These are phyloP conservation scores for Tiliqua scincoides DNA, from an alignment of 2,113 vertebrate genomes.

Conservation along the genomic window DNA sequence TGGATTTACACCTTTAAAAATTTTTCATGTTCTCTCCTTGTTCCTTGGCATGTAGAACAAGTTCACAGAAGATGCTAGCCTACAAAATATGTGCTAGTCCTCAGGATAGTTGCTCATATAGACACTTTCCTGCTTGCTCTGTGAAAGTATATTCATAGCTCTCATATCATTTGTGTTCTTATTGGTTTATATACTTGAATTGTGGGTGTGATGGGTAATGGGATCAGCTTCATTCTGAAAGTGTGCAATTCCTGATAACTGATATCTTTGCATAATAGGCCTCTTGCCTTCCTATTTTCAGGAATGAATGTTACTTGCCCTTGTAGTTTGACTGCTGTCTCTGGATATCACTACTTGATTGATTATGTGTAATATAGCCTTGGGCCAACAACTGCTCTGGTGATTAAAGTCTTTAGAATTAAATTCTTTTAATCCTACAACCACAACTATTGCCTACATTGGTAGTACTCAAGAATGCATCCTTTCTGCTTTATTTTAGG, in stretches of 20 bases:
- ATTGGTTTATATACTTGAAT: not conserved
- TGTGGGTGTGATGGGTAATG: not conserved
- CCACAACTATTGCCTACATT: too few relatives aligned
- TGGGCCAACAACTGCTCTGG: not conserved
- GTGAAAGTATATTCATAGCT: not conserved
- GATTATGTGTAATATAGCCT: not conserved
- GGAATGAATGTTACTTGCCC: slow-evolving; percentile 1
- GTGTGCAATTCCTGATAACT: not conserved
- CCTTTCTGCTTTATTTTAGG: not conserved
- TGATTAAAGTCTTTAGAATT: not conserved
- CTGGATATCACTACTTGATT: not conserved
- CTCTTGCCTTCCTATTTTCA: not conserved
- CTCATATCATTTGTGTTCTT: not conserved
- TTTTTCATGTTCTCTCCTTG: not conserved
- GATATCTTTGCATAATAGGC: not conserved
- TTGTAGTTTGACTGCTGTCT: not conserved
- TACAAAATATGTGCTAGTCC: not conserved
- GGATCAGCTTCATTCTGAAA: not conserved
- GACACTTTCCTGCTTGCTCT: not conserved
- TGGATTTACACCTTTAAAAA: not conserved
- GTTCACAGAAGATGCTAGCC: not conserved
- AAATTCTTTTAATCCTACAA: not conserved
- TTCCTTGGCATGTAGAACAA: not conserved
- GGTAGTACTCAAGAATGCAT: not conserved
- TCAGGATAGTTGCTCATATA: not conserved